A percentile compares a stretch with the other conserved stretches of the same genome.
phyloP scores from a whole-genome alignment of 2,797 vertebrate species.

The Anguilla megastoma region DNA sequence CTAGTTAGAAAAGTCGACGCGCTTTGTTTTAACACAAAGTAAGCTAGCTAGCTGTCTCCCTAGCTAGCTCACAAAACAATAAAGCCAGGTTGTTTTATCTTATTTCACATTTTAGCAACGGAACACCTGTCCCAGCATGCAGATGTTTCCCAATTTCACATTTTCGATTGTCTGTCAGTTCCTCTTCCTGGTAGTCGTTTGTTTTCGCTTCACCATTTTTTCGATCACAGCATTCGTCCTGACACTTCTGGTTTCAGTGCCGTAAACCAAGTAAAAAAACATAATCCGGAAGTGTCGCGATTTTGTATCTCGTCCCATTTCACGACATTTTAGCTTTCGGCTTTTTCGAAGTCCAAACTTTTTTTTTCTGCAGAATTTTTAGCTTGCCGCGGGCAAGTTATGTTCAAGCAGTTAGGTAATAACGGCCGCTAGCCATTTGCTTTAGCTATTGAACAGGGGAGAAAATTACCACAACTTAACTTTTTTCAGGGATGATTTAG shows the following conservation, averaged over 20 bases:
- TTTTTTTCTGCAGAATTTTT: neutral
- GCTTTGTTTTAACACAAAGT: slow-evolving; percentile 2
- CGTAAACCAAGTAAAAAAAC: slow-evolving; percentile 52
- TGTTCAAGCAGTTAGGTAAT: neutral
- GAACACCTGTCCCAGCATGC: neutral
- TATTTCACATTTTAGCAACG: slow-evolving; percentile 45
- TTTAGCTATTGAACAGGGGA: neutral
- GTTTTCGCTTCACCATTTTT: slow-evolving; percentile 28
- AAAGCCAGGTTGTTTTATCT: slow-evolving; percentile 3
- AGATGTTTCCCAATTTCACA: neutral
- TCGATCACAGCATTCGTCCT: slow-evolving; percentile 29
- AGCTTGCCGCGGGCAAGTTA: neutral
- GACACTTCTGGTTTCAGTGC: slow-evolving; percentile 60
- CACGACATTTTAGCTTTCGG: slow-evolving; percentile 25
- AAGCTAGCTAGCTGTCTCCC: neutral
- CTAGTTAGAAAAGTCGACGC: slow-evolving; percentile 1
- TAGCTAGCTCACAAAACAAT: slow-evolving; percentile 37
- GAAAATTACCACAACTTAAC: neutral
- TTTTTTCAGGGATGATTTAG: neutral
- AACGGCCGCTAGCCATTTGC: neutral
- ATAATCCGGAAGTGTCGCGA: slow-evolving; percentile 60
- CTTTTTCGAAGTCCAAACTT: neutral
- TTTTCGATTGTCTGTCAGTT: neutral
- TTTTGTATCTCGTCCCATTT: neutral
- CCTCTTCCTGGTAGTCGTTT: neutral